phyloP scores from a whole-genome alignment of 2,888 invertebrate species.

The Diadegma fenestrale region DNA sequence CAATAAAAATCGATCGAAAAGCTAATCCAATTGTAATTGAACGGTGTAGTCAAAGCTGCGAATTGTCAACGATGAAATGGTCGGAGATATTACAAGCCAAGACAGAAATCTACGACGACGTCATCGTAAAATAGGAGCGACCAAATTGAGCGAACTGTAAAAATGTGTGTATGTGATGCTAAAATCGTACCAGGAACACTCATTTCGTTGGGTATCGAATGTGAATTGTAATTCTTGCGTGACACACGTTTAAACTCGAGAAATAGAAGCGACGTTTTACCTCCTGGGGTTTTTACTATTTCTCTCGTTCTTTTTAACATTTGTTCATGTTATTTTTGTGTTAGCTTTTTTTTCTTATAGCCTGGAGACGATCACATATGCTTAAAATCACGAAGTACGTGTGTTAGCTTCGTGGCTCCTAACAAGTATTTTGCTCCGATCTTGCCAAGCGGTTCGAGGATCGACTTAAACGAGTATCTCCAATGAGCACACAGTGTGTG shows the following conservation, averaged over 20 bases:
- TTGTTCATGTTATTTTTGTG: background rate
- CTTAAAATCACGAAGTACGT: constrained; percentile 48
- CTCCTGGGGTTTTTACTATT: constrained; percentile 14
- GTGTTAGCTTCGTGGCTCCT: constrained; percentile 28
- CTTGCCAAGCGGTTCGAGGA: constrained; percentile 23
- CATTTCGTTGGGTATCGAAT: constrained; percentile 41
- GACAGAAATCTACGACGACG: constrained; percentile 1
- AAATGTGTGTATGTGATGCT: constrained; percentile 1
- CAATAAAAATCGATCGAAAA: background rate
- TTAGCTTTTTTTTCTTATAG: constrained; percentile 46
- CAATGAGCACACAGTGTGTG: constrained; percentile 20
- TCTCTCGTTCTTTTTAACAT: background rate
- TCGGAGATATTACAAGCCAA: background rate
- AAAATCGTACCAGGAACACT: constrained; percentile 24
- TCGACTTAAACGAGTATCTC: constrained; percentile 34
- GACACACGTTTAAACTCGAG: constrained; percentile 23
- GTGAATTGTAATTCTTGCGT: constrained; percentile 34
- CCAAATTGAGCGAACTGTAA: constrained; percentile 3
- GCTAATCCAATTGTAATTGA: background rate
- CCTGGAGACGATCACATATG: constrained; percentile 23
- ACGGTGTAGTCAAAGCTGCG: background rate
- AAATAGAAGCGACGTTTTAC: constrained; percentile 29
- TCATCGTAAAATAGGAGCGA: constrained; percentile 9
- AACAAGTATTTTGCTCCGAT: constrained; percentile 40
- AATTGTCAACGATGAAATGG: constrained; percentile 14